These are phyloP conservation scores for Ectobius pallidus DNA, from an alignment of 2,888 invertebrate species.

Conservation along the genomic window DNA sequence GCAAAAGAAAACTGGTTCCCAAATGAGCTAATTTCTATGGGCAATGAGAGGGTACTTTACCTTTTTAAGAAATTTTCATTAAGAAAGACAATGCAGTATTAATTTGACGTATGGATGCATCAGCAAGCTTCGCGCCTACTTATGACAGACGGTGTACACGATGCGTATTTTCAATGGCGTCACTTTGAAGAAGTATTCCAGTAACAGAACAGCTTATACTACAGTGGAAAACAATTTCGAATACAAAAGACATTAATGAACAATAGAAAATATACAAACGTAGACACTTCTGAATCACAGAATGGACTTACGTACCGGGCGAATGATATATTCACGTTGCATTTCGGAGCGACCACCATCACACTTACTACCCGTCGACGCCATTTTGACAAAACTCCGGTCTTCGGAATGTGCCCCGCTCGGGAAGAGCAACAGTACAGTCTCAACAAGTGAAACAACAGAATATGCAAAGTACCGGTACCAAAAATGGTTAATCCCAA, in stretches of 20 bases:
- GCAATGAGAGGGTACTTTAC: too few species aligned
- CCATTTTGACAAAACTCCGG: conserved; percentile 41
- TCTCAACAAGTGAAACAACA: conserved; percentile 17
- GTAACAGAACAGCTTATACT: too few species aligned
- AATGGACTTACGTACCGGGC: conserved; percentile 43
- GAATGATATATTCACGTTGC: conserved; percentile 44
- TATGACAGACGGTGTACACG: neutral
- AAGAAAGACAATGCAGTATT: neutral
- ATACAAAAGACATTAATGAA: too few species aligned
- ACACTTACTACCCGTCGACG: conserved; percentile 40
- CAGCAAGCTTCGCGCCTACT: conserved; percentile 15
- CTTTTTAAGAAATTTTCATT: too few species aligned
- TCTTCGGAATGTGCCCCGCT: conserved; percentile 20
- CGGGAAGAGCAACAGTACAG: conserved; percentile 7
- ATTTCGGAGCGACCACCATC: conserved; percentile 38
- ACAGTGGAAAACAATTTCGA: neutral
- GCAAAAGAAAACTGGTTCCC: neutral
- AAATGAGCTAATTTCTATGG: neutral
- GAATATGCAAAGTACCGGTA: too few species aligned
- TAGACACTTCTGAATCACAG: too few species aligned
- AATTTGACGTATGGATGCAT: neutral
- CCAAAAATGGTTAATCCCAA: too few species aligned
- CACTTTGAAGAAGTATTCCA: too few species aligned
- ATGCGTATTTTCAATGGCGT: conserved; percentile 17
- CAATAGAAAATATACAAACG: too few species aligned